phyloP scores from a whole-genome alignment of 2,797 vertebrate genomes.

The Manis crassicaudata region DNA sequence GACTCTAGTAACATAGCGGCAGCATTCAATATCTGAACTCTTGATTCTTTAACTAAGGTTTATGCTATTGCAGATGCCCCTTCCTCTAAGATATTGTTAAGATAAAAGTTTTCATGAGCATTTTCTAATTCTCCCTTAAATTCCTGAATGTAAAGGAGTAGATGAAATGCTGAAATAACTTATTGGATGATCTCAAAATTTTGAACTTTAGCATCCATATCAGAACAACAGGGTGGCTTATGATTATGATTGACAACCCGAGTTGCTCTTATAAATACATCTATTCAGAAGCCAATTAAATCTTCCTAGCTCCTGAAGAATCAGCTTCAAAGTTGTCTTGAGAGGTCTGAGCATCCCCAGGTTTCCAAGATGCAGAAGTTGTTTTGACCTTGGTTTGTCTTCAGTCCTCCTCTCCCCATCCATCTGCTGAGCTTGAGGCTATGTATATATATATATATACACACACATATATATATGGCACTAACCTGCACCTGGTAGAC shows the following conservation, averaged over 20 bases:
- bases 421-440: background rate
- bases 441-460: background rate
- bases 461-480: background rate
- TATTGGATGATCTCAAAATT: background rate
- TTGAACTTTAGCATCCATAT: background rate
- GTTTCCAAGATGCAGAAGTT: background rate
- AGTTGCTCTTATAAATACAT: background rate
- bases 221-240: background rate
- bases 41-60: background rate
- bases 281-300: background rate
- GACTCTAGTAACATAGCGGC: background rate
- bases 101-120: background rate
- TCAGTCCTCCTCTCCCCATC: background rate
- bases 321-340: constrained; percentile 13
- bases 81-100: background rate
- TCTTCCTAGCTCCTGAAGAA: background rate
- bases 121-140: background rate
- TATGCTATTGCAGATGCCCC: background rate
- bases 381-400: constrained; percentile 5
- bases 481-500: background rate
- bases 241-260: background rate
- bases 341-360: background rate
- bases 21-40: background rate
- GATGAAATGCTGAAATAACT: background rate
- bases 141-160: background rate